These are phyloP conservation scores for Amphilophus citrinellus DNA, from an alignment of 2,113 vertebrate genomes.

Conservation along the genomic window DNA sequence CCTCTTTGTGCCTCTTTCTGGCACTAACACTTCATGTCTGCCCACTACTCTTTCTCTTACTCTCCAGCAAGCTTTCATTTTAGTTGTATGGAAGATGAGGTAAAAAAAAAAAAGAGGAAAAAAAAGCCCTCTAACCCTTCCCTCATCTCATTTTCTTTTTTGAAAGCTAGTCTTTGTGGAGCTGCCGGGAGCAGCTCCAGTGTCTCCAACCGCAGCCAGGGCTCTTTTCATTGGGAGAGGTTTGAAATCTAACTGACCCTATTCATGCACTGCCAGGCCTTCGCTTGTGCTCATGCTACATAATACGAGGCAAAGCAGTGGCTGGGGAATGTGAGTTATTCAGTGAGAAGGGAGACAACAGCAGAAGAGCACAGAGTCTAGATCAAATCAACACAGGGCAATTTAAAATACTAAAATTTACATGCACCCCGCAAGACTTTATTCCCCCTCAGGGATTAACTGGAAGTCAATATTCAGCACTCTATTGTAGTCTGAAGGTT, in stretches of 20 bases:
- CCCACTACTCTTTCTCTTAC: conserved; percentile 31
- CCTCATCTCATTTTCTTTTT: conserved; percentile 69
- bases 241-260: conserved; percentile 84
- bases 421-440: background rate
- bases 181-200: conserved; percentile 76
- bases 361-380: conserved; percentile 44
- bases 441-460: conserved; percentile 17
- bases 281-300: conserved; percentile 74
- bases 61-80: conserved; percentile 48
- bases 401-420: conserved; percentile 49
- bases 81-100: conserved; percentile 67
- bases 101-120: conserved; percentile 35
- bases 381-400: conserved; percentile 56
- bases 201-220: conserved; percentile 76
- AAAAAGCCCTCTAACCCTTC: conserved; percentile 61
- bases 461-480: conserved; percentile 10
- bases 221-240: conserved; percentile 83
- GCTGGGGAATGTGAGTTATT: conserved; percentile 79
- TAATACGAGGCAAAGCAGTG: conserved; percentile 70
- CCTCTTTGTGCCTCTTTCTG: conserved; percentile 32
- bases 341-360: conserved; percentile 46
- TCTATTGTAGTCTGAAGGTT: background rate
- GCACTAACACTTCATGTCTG: conserved; percentile 34
- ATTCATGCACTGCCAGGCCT: conserved; percentile 83
- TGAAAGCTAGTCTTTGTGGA: conserved; percentile 82